Evolutionary conservation across 1,140 invertebrate genomes (phyloP).

Genomic region (Leptinotarsa lineolata): DNA sequence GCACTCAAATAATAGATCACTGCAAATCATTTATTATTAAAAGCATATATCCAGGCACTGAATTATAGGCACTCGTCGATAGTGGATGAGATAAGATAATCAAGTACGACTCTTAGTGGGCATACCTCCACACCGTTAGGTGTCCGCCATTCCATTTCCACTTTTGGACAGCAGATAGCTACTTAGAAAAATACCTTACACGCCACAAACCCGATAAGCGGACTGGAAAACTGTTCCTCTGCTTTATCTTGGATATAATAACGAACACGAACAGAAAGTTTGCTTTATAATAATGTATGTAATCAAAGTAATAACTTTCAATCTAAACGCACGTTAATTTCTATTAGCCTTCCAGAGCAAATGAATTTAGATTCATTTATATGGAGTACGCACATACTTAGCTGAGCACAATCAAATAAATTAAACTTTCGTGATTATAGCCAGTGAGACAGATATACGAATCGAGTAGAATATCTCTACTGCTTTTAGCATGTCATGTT

Average conservation of each 20-base stretch:
- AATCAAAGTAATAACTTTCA: slow-evolving; percentile 43
- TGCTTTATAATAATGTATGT: slow-evolving; percentile 36
- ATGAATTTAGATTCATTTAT: slow-evolving; percentile 45
- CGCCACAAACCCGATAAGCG: slow-evolving; percentile 20
- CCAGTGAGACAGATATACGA: slow-evolving; percentile 37
- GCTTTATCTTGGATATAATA: slow-evolving; percentile 27
- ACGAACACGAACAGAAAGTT: slow-evolving; percentile 28
- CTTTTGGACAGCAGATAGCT: slow-evolving; percentile 5
- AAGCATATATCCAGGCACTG: too few relatives aligned
- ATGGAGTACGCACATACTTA: slow-evolving; percentile 39
- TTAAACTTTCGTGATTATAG: slow-evolving; percentile 45
- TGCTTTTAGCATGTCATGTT: slow-evolving; percentile 48
- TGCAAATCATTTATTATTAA: too few relatives aligned
- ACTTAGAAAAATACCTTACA: slow-evolving; percentile 23
- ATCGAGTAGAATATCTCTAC: slow-evolving; percentile 34
- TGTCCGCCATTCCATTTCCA: slow-evolving; percentile 10
- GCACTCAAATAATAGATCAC: too few relatives aligned
- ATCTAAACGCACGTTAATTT: slow-evolving; percentile 44
- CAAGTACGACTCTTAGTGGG: neutral
- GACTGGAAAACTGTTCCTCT: slow-evolving; percentile 13
- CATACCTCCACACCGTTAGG: slow-evolving; percentile 1
- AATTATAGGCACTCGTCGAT: neutral
- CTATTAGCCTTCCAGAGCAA: slow-evolving; percentile 41
- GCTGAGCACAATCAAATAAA: slow-evolving; percentile 43
- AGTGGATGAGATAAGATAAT: neutral